Evolutionary conservation across 2,888 invertebrate genomes (phyloP), one percentile per base, ranked within the genome.

Genomic region (Cremastinae sp.): DNA sequence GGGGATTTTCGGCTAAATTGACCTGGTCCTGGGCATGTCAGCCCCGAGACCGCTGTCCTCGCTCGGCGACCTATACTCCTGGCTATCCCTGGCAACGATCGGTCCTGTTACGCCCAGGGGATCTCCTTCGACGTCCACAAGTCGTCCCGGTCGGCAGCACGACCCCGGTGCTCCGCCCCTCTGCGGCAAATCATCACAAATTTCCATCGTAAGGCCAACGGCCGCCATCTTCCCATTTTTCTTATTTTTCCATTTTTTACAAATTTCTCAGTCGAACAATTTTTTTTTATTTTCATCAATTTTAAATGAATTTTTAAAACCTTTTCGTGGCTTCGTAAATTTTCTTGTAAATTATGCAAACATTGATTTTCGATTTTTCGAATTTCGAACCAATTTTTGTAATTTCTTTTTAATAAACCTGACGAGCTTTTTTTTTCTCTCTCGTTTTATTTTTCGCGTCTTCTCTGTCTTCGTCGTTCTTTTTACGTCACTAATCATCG

Each of bases 21-120:
- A 88, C 89, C 89, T 89, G 83, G 83, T 89, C 84, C 87, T 85
- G 82, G 93, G 92, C 90, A 93, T 92, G 90, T 95, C 95, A 91
- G 96, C 94, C 90, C 97, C 97, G 90, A 97, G 94, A 90, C 97
- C 97, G 91, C 97, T 97, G 93, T 97, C 97, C 92, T 97, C 97
- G 90, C 96, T 96, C 84, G 97, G 96, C 88, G 96, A 96, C 90
- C 95, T 94, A 91, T 93, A 93, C 90, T 94, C 94, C 90, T 94
- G 94, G 90, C 92, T 91, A 91, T 93, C 91, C 84, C 87, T 81
- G 47, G 86, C 82, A 79, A 87, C 82, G 79, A 87, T 86, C 35
- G 88, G 87, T 82, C 89, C 89, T 79, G 88, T 89, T 70, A 87
- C 88, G 85, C 89, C 89, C 70, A 88, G 81, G 51, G 89, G 89